These are phyloP conservation scores for Chionodraco myersi DNA, from an alignment of 2,113 vertebrate species.

Conservation along the genomic window DNA sequence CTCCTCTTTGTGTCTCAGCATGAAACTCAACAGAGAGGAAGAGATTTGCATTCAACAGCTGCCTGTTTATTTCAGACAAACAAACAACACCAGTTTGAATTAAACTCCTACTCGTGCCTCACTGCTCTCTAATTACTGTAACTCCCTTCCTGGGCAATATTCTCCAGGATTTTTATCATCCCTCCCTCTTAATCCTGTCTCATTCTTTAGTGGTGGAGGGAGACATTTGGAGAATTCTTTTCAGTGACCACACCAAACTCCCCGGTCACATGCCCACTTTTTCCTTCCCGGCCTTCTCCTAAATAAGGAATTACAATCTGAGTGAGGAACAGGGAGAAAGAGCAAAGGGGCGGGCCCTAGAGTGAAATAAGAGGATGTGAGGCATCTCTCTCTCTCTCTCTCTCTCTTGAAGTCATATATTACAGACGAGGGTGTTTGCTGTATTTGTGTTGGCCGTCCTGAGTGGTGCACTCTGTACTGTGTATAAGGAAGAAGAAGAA, in stretches of 20 bases:
- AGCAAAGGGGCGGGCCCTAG: constrained; percentile 59
- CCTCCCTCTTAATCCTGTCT: constrained; percentile 32
- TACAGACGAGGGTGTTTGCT: constrained; percentile 57
- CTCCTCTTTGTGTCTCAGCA: neutral
- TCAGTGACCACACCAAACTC: constrained; percentile 74
- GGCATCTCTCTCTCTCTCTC: constrained; percentile 43
- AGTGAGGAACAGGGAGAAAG: constrained; percentile 56
- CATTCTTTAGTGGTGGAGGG: constrained; percentile 55
- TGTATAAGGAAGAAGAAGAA: constrained; percentile 32
- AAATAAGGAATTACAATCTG: constrained; percentile 79
- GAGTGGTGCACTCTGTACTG: constrained; percentile 37
- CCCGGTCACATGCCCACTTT: constrained; percentile 65
- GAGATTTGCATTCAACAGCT: constrained; percentile 42
- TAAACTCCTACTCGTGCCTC: constrained; percentile 16
- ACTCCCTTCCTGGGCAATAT: constrained; percentile 42
- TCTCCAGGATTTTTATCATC: constrained; percentile 44
- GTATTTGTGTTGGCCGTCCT: constrained; percentile 32
- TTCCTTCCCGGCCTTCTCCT: constrained; percentile 73
- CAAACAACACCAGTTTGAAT: constrained; percentile 42
- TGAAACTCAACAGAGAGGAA: constrained; percentile 17
- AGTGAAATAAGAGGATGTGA: constrained; percentile 69
- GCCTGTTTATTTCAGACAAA: constrained; percentile 45
- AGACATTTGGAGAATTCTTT: constrained; percentile 82
- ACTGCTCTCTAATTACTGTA: constrained; percentile 47
- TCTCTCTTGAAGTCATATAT: constrained; percentile 64